phyloP scores from a whole-genome alignment of 2,888 invertebrate genomes.

The Malacosoma neustria region DNA sequence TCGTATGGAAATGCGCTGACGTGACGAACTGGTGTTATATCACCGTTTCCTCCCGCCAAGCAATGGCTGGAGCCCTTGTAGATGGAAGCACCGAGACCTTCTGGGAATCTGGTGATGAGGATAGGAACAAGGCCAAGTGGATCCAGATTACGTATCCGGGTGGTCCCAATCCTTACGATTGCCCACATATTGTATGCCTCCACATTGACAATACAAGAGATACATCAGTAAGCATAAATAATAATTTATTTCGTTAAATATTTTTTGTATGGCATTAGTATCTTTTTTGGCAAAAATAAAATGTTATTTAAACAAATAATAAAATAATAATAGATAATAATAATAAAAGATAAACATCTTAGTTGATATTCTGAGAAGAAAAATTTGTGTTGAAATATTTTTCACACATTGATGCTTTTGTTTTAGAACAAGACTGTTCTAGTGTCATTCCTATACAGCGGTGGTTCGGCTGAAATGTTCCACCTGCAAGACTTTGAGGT shows the following conservation, averaged over 20 bases:
- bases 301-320: no score
- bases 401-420: conserved; percentile 1
- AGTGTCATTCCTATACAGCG: conserved; percentile 89
- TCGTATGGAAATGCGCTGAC: conserved; percentile 81
- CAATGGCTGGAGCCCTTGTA: conserved; percentile 93
- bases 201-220: conserved; percentile 97
- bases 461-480: conserved; percentile 85
- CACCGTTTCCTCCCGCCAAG: conserved; percentile 93
- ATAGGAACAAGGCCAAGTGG: conserved; percentile 92
- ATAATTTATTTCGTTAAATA: background rate
- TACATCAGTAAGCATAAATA: conserved; percentile 77
- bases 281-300: no score
- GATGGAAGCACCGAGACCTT: conserved; percentile 98
- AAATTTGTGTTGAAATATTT: background rate
- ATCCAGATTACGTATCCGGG: conserved; percentile 74
- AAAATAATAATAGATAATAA: no score
- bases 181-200: conserved; percentile 85
- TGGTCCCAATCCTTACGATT: conserved; percentile 52
- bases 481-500: conserved; percentile 90
- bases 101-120: conserved; percentile 99
- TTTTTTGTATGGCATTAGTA: background rate
- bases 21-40: conserved; percentile 85
- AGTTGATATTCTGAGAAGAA: no score
- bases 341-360: no score
- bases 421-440: conserved; percentile 91